Evolutionary conservation across 1,140 invertebrate genomes (phyloP), one percentile per base, ranked within the genome.

Genomic region (Tetragonula clypearis): DNA sequence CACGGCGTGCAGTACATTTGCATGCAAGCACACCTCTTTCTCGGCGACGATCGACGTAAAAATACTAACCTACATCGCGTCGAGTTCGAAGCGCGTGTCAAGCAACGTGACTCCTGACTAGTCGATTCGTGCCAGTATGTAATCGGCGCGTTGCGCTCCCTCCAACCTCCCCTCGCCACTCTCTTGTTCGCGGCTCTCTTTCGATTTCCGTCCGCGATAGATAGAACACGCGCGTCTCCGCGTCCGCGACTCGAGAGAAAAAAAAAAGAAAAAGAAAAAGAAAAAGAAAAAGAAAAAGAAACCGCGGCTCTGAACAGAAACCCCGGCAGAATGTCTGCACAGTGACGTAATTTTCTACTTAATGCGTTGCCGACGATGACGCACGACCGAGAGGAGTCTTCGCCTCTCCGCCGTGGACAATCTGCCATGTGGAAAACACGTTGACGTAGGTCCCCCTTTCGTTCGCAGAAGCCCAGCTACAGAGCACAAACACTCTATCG

Each of bases 81-180:
- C 82, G 80, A 89, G 86, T 80, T 81, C 87, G 71, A 49, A 92
- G 82, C 93, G 93, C 94, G 94, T 95, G 94, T 92, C 93, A 68
- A 82, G 91, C 94, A 95, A 95, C 94, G 94, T 95, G 94, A 94
- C 94, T 93, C 56, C 79, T 85, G 62, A 75, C 88, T 81, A 41
- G 79, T 62, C 56, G 88, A 77, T 90, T 83, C 79, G 79, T 82
- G 88, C 72, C 19, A 73, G 66, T 9, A 8, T 49, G 41, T 62
- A 66, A 84, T 77, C 82, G 58, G 58, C 23, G 53, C 0, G 53
- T 14, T 14, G 65, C 49, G 65, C 53, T 60, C 41, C 30, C 66
- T 84, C 58, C 30, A 6, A 30, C 30, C 30, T 30, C 49, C 26
- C 85, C 65, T 6, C 26, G 1, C 30, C 26, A 12, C 14, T 15